A percentile compares a stretch with the other conserved stretches of the same genome.
Conservation (phyloP, 2,797 vertebrate genomes). For the Columba guinea region DNA sequence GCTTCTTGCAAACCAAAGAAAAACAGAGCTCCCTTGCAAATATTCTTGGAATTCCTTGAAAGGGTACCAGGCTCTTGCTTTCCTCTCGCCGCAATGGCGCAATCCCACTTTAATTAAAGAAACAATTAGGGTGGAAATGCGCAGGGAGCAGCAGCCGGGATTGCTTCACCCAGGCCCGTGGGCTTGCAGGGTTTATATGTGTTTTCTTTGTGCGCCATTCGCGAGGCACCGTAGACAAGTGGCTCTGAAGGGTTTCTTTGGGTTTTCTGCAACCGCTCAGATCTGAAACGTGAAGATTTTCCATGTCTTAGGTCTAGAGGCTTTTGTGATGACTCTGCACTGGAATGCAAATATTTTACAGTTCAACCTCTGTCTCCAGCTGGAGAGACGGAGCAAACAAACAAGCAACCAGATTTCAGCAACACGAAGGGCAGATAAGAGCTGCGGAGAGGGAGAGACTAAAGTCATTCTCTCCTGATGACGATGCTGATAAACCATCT, state of each 20-base stretch:
- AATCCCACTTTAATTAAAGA: not conserved
- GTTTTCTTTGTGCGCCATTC: fast-evolving
- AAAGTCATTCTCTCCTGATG: not conserved
- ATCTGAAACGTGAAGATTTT: not conserved
- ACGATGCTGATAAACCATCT: not conserved
- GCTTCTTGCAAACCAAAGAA: not conserved
- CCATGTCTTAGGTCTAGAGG: not conserved
- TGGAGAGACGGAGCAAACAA: conserved; percentile 3
- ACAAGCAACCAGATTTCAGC: not conserved
- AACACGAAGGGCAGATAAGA: not conserved
- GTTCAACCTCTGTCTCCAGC: not conserved
- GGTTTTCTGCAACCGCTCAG: not conserved
- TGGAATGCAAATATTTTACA: conserved; percentile 1
- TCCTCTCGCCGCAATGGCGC: fast-evolving
- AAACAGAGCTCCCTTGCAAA: conserved; percentile 23
- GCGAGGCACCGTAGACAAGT: not conserved
- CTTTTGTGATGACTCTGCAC: not conserved
- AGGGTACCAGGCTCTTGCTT: not conserved
- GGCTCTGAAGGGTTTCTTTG: not conserved
- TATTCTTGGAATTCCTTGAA: conserved; percentile 5
- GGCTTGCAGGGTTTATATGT: not conserved
- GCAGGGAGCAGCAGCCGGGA: not conserved
- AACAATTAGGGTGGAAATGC: not conserved
- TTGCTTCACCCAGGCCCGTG: not conserved
- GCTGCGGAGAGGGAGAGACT: not conserved